Evolutionary conservation across 1,140 invertebrate genomes (phyloP).

Genomic region (Drosophila ficusphila): DNA sequence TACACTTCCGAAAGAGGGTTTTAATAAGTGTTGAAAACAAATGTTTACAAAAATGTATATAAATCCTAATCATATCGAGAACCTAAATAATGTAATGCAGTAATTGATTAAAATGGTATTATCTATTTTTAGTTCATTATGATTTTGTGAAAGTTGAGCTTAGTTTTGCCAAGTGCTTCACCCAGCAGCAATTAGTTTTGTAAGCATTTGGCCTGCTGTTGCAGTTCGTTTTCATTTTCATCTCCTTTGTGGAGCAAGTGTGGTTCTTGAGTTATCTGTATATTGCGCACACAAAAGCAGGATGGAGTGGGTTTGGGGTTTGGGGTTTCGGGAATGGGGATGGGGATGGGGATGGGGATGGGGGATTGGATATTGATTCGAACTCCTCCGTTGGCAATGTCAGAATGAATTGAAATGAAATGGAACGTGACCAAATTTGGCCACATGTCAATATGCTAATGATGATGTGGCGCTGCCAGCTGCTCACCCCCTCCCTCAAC

Average conservation of each 20-base stretch:
- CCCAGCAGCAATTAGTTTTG: slow-evolving; percentile 57
- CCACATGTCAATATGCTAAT: slow-evolving; percentile 83
- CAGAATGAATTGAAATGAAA: slow-evolving; percentile 75
- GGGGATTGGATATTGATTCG: slow-evolving; percentile 66
- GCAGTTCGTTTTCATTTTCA: slow-evolving; percentile 13
- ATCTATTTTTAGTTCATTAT: too few relatives aligned
- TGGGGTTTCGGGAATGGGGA: too few relatives aligned
- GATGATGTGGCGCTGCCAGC: slow-evolving; percentile 48
- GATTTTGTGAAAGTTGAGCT: background rate
- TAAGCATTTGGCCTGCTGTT: slow-evolving; percentile 29
- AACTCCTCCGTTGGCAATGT: slow-evolving; percentile 56
- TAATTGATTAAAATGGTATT: too few relatives aligned
- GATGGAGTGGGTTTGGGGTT: background rate
- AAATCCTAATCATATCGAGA: too few relatives aligned
- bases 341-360: background rate
- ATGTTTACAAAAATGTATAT: too few relatives aligned
- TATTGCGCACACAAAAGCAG: background rate
- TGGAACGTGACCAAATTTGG: slow-evolving; percentile 80
- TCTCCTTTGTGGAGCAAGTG: slow-evolving; percentile 4
- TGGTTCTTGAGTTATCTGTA: slow-evolving; percentile 32
- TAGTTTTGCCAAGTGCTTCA: background rate
- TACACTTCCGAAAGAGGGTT: background rate
- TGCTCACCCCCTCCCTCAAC: too few relatives aligned
- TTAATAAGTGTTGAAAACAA: too few relatives aligned
- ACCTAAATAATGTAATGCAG: too few relatives aligned